Evolutionary conservation across 2,888 invertebrate genomes (phyloP), one percentile per base, ranked within the genome.

Genomic region (Agrotis exclamationis): DNA sequence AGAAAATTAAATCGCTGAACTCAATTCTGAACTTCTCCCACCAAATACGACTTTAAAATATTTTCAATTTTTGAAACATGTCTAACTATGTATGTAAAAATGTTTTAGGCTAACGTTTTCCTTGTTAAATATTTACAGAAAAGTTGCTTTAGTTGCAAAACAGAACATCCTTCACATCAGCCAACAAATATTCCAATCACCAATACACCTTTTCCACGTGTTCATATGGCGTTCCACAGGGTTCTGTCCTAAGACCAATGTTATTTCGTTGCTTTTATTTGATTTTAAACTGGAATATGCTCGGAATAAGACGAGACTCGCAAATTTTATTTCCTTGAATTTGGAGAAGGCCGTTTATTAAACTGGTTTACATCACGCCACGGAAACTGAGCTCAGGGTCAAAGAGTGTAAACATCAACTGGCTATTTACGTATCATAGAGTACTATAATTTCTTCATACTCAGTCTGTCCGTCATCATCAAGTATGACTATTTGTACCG

Each of bases 1-100:
- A 13, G 13, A 60, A 79, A 66, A 65, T 20, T 33, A 7, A 56
- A 78, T 44, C 24, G 73, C 44, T 50, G 57, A 1, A 48, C 71
- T 50, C 5, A 54, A 59, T 54, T 33, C 13, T 45, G 2, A 45
- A 14, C 22, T 50, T 18, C 22, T 45, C 28, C 3, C 11, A 48
- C 6, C 18, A 68, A 33, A 24, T 45, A 28, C 20, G 13, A 51
- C 62, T n/a, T 9, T 11, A 39, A 9, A 39, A 39, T 39, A 39
- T 39, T 39, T 39, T 39, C 39, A 39, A 39, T 39, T 28, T 18
- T 28, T n/a, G 3, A n/a, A n/a, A 9, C 18, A 6, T 47, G 18
- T 16, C 3, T 4, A 14, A 18, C 18, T 1, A 5, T 47, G 16
- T 47, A 5, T n/a, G 13, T n/a, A 4, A 6, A 56, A 33, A 33